phyloP scores from a whole-genome alignment of 2,113 vertebrate species.

The Takifugu bimaculatus region DNA sequence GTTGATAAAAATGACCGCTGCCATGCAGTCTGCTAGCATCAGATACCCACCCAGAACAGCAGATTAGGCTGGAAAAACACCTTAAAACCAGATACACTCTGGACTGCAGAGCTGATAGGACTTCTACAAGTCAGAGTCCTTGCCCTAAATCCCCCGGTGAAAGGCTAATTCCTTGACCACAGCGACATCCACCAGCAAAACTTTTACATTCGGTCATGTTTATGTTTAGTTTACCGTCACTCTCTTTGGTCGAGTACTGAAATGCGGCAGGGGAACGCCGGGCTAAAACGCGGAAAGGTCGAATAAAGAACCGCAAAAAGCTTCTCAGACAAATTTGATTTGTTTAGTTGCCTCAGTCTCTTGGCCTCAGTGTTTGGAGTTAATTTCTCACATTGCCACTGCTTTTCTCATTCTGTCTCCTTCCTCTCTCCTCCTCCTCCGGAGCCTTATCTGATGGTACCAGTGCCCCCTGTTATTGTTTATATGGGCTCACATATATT shows the following conservation, averaged over 20 bases:
- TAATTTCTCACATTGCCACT: slow-evolving; percentile 51
- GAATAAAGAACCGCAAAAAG: slow-evolving; percentile 6
- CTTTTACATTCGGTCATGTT: not conserved
- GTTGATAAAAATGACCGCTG: slow-evolving; percentile 53
- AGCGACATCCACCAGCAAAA: slow-evolving; percentile 7
- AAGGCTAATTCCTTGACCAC: not conserved
- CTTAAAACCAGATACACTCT: slow-evolving; percentile 38
- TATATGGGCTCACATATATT: slow-evolving; percentile 79
- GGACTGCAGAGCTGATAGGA: slow-evolving; percentile 11
- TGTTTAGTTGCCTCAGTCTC: slow-evolving; percentile 33
- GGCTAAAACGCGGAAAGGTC: slow-evolving; percentile 13
- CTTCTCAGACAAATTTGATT: slow-evolving; percentile 22
- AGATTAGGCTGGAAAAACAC: slow-evolving; percentile 44
- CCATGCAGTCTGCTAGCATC: slow-evolving; percentile 43
- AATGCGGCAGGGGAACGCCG: slow-evolving; percentile 4
- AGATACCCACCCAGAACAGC: slow-evolving; percentile 45
- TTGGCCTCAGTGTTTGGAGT: slow-evolving; percentile 17
- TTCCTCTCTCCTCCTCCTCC: slow-evolving; percentile 64
- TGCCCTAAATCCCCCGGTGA: too few species aligned
- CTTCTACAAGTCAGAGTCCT: too few species aligned
- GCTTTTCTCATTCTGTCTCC: slow-evolving; percentile 28
- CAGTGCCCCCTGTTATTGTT: slow-evolving; percentile 76
- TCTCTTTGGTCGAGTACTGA: not conserved
- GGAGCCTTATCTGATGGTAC: slow-evolving; percentile 76
- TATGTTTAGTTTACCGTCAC: not conserved